phyloP scores from a whole-genome alignment of 2,797 vertebrate genomes.

The Lophotriccus pileatus region DNA sequence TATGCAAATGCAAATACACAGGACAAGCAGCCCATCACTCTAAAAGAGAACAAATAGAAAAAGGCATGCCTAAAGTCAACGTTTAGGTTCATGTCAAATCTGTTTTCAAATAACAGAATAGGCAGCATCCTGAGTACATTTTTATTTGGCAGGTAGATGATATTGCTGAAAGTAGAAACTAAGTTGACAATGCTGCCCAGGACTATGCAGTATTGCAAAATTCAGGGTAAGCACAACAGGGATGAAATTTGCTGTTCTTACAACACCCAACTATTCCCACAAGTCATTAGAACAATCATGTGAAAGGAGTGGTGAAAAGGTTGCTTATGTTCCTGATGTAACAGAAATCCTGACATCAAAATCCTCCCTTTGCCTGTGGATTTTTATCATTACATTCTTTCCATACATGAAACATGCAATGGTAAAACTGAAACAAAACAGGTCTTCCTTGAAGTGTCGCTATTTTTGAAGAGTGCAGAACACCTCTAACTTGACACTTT shows the following conservation, averaged over 20 bases:
- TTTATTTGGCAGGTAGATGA: not conserved
- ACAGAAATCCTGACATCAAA: not conserved
- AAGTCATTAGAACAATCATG: not conserved
- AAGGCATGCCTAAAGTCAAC: not conserved
- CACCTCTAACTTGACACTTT: not conserved
- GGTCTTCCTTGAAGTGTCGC: not conserved
- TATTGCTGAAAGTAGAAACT: not conserved
- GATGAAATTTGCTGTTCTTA: not conserved
- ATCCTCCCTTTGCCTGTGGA: not conserved
- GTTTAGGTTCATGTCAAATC: not conserved
- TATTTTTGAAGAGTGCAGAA: not conserved
- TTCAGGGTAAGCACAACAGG: not conserved
- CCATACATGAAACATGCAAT: not conserved
- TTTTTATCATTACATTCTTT: not conserved
- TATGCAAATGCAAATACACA: not conserved
- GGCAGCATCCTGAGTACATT: not conserved
- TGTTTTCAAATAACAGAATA: not conserved
- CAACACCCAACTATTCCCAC: not conserved
- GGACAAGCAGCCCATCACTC: not conserved
- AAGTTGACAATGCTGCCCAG: not conserved
- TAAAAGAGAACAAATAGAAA: not conserved
- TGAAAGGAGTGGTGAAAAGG: not conserved
- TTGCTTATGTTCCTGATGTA: not conserved
- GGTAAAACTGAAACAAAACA: not conserved
- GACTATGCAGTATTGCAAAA: not conserved